Evolutionary conservation across 2,888 invertebrate genomes (phyloP), one percentile per base, ranked within the genome.

Genomic region (Callimorpha dominula): DNA sequence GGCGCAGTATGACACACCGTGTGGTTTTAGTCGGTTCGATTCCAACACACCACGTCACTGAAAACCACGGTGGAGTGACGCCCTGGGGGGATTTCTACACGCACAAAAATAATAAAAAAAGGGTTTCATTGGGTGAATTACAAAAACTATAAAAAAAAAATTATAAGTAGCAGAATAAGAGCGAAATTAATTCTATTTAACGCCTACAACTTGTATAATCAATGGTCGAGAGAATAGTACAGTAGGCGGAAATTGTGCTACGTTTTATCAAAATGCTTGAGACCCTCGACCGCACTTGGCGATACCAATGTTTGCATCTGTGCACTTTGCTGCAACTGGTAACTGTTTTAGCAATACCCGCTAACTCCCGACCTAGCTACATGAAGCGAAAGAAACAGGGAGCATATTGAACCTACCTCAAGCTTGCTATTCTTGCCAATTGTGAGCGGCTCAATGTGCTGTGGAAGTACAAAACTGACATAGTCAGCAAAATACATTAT

Each of bases 241-340:
- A 87, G 84, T 85, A 86, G 77, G 82, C 88, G 92, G 92, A 93
- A 92, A 92, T 92, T 91, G 89, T 90, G 90, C 87, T 88, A 84
- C 89, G 91, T 91, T 93, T 90, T 92, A 93, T 93, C 92, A 91
- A 91, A 93, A 91, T 87, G 87, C 82, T 89, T 89, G 89, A 88
- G 85, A 82, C 81, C 84, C 83, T 76, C 80, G 81, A 84, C 86
- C 85, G 80, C 85, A 80, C 80, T 67, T 74, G 73, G 78, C 85
- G 88, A 85, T 86, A 84, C 85, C 83, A 81, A 85, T 86, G 87
- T 87, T 88, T 88, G 88, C 90, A 91, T 90, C 89, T 88, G 89
- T 89, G 88, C 84, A 78, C 82, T 80, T 82, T 78, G 77, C 85
- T 81, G 46, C 78, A 83, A 80, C 80, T 75, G 75, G 77, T 70